Percentiles rank a stretch among this genome's conserved stretches.
Evolutionary conservation across 2,888 invertebrate genomes (phyloP).

Genomic region (Mycogona germanica): DNA sequence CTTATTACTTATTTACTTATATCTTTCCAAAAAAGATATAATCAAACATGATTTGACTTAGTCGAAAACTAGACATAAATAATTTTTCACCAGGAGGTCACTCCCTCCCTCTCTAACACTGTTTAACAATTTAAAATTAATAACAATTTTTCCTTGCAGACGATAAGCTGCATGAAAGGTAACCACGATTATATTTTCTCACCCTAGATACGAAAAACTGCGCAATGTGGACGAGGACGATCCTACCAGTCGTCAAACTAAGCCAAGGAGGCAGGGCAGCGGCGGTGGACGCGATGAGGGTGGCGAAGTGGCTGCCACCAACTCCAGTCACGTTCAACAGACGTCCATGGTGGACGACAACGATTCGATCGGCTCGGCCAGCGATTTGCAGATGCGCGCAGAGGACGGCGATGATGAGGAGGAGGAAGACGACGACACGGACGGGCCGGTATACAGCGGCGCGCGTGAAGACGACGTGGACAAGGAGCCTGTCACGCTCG

Average conservation of each 20-base stretch:
- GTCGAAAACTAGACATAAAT: too few relatives aligned
- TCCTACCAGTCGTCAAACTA: too few relatives aligned
- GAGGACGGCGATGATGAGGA: slow-evolving; percentile 39
- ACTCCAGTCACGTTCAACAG: background rate
- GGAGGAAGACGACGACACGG: slow-evolving; percentile 27
- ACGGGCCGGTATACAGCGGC: background rate
- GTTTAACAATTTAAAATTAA: too few relatives aligned
- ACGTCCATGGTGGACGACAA: slow-evolving; percentile 27
- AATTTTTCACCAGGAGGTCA: too few relatives aligned
- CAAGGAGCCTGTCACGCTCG: too few relatives aligned
- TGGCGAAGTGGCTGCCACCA: slow-evolving; percentile 8
- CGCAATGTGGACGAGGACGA: slow-evolving; percentile 36
- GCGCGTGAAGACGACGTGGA: background rate
- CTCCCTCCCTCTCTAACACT: too few relatives aligned
- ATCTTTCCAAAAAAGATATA: too few relatives aligned
- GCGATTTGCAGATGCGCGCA: slow-evolving; percentile 48
- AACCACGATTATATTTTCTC: too few relatives aligned
- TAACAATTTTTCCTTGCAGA: too few relatives aligned
- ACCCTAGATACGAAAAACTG: slow-evolving; percentile 66
- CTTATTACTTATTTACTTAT: too few relatives aligned
- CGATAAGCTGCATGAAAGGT: too few relatives aligned
- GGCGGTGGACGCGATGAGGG: slow-evolving; percentile 30
- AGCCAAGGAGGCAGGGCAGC: slow-evolving; percentile 27
- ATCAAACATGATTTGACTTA: too few relatives aligned
- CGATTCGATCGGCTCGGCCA: slow-evolving; percentile 58